These are phyloP conservation scores for Centropristis striata DNA, from an alignment of 2,113 vertebrate genomes.

Conservation along the genomic window DNA sequence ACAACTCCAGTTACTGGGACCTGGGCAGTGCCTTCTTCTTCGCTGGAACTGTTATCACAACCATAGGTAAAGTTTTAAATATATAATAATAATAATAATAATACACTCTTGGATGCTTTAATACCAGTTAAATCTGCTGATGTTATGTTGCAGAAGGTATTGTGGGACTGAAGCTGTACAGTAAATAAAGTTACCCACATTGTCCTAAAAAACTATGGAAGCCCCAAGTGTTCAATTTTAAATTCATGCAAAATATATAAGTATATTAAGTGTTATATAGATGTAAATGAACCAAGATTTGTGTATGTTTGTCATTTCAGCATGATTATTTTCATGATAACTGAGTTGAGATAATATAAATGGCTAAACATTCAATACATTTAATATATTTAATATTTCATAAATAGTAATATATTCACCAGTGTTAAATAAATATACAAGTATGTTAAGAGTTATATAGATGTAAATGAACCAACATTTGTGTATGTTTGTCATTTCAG, in stretches of 20 bases:
- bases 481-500: too few relatives aligned
- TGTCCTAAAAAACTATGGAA: neutral
- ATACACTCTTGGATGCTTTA: neutral
- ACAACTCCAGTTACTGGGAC: constrained; percentile 96
- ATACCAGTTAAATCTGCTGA: neutral
- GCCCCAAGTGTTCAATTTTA: neutral
- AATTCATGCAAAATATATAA: neutral
- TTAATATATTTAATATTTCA: too few relatives aligned
- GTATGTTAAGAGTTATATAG: too few relatives aligned
- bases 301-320: too few relatives aligned
- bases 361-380: too few relatives aligned
- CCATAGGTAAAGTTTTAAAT: constrained; percentile 89
- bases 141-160: neutral
- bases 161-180: neutral
- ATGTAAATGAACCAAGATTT: too few relatives aligned
- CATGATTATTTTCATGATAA: too few relatives aligned
- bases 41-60: constrained; percentile 98
- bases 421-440: too few relatives aligned
- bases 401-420: too few relatives aligned
- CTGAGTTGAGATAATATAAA: too few relatives aligned
- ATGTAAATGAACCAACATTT: too few relatives aligned
- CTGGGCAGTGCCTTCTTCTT: constrained; percentile 99
- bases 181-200: neutral
- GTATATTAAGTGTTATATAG: neutral
- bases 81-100: too few relatives aligned